phyloP scores from a whole-genome alignment of 2,113 vertebrate species.

The Crypturellus undulatus region DNA sequence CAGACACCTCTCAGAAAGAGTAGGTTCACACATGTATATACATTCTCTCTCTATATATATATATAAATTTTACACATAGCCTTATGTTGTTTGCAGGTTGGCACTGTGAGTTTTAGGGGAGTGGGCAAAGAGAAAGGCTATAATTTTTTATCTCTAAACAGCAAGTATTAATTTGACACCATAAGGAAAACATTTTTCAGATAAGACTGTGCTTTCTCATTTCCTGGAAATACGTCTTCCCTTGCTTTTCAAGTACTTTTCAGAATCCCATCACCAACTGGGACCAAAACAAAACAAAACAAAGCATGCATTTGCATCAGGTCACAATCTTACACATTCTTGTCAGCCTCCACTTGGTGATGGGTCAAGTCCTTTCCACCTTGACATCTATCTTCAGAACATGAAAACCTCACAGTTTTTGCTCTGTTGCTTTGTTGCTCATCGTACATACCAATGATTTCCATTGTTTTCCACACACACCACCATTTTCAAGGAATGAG shows the following conservation, averaged over 20 bases:
- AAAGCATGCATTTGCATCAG: neutral
- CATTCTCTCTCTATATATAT: too few relatives aligned
- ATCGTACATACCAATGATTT: neutral
- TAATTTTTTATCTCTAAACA: neutral
- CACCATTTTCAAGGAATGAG: neutral
- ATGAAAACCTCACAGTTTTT: neutral
- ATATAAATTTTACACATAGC: neutral
- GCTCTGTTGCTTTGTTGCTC: neutral
- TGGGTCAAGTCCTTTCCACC: neutral
- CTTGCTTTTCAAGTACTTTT: neutral
- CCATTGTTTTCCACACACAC: neutral
- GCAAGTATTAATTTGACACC: neutral
- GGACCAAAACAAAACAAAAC: neutral
- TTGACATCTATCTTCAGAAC: neutral
- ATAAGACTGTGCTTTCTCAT: neutral
- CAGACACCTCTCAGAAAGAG: neutral
- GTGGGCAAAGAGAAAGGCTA: neutral
- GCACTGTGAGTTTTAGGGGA: neutral
- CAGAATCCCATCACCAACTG: neutral
- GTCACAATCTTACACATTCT: neutral
- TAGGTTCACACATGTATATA: accelerated
- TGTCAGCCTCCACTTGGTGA: neutral
- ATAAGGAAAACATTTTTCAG: neutral
- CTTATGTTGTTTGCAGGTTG: neutral
- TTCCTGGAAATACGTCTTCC: neutral